phyloP scores from a whole-genome alignment of 2,113 vertebrate genomes.

The Charina bottae region DNA sequence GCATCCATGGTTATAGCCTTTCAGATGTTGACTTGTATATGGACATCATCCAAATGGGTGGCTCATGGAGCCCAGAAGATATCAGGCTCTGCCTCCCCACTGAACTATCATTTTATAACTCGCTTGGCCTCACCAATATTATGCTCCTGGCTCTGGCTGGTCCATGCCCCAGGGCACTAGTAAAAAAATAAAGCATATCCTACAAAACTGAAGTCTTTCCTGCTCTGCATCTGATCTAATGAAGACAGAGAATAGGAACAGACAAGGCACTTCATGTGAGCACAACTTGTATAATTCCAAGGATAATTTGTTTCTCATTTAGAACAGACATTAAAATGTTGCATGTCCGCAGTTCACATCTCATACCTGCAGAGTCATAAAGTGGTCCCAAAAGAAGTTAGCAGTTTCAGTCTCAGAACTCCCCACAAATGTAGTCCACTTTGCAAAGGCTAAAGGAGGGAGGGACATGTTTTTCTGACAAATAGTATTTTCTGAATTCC shows the following conservation, averaged over 20 bases:
- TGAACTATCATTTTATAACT: background rate
- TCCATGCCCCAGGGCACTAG: background rate
- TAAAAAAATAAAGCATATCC: background rate
- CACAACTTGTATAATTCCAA: background rate
- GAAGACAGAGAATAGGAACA: background rate
- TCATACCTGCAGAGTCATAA: background rate
- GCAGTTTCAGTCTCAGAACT: background rate
- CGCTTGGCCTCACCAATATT: background rate
- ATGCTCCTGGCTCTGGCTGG: background rate
- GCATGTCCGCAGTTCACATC: background rate
- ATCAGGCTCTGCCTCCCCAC: background rate
- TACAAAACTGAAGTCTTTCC: background rate
- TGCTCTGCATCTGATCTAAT: background rate
- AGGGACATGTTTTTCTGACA: background rate
- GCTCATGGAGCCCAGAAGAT: background rate
- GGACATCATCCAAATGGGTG: background rate
- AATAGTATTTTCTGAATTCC: background rate
- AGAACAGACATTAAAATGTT: background rate
- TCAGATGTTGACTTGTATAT: background rate
- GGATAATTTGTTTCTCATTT: background rate
- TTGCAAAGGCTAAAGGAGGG: background rate
- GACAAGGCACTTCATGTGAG: background rate
- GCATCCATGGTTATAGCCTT: background rate
- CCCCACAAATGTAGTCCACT: background rate
- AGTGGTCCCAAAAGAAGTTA: background rate